phyloP scores from a whole-genome alignment of 2,113 vertebrate genomes.

The Regulus satrapa region DNA sequence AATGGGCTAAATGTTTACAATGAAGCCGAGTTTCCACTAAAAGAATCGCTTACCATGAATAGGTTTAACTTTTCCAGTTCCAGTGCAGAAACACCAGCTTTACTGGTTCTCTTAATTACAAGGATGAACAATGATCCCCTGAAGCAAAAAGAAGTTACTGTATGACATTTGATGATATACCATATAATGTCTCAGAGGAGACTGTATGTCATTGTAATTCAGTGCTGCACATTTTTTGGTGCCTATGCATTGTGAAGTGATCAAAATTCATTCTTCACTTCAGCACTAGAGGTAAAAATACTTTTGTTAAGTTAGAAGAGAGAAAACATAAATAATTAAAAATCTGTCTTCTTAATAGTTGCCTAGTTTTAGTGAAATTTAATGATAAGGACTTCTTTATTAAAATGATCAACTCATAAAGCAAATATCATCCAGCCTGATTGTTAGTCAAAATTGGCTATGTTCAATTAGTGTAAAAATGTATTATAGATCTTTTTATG shows the following conservation, averaged over 20 bases:
- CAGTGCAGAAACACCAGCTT: neutral
- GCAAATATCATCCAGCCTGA: neutral
- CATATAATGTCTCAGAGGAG: neutral
- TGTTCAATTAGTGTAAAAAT: neutral
- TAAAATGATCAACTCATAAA: neutral
- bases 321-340: conserved; percentile 2
- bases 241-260: neutral
- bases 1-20: neutral
- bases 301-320: neutral
- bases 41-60: neutral
- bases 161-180: neutral
- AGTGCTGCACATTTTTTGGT: neutral
- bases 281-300: neutral
- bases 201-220: neutral
- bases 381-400: neutral
- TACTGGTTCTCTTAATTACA: neutral
- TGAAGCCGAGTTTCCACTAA: neutral
- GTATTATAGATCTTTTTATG: neutral
- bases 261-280: neutral
- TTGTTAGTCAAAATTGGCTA: neutral
- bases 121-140: neutral
- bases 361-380: neutral
- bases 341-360: neutral
- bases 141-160: neutral
- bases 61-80: neutral